A percentile compares a stretch with the other conserved stretches of the same genome.
These are phyloP conservation scores for Condylura cristata DNA, from an alignment of 2,113 vertebrate genomes.

Conservation along the genomic window DNA sequence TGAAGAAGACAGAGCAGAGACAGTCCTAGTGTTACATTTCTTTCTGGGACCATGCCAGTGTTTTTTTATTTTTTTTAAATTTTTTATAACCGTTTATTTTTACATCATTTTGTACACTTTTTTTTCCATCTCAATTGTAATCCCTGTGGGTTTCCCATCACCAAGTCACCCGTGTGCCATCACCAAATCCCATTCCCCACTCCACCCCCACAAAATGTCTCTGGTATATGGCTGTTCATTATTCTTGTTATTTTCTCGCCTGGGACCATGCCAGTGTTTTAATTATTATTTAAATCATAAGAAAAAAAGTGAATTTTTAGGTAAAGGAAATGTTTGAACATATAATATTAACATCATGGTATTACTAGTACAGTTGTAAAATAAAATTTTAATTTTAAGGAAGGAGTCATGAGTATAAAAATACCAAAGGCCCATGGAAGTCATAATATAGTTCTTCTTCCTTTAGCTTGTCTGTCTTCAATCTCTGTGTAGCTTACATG, in stretches of 20 bases:
- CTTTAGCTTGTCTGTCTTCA: not conserved
- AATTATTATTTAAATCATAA: not conserved
- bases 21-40: not conserved
- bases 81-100: too few relatives aligned
- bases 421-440: not conserved
- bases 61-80: too few relatives aligned
- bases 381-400: not conserved
- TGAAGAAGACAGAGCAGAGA: not conserved
- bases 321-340: not conserved
- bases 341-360: not conserved
- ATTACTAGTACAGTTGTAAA: not conserved
- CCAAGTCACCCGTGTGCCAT: too few relatives aligned
- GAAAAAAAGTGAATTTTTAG: not conserved
- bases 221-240: too few relatives aligned
- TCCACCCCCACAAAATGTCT: too few relatives aligned
- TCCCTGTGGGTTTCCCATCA: too few relatives aligned
- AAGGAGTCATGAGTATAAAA: not conserved
- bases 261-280: not conserved
- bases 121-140: too few relatives aligned
- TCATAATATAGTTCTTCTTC: not conserved
- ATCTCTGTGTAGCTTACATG: not conserved
- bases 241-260: too few relatives aligned
- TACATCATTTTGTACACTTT: too few relatives aligned
- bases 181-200: too few relatives aligned
- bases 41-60: not conserved